These are phyloP conservation scores for Scrobipalpa atriplicella DNA, from an alignment of 2,888 invertebrate genomes.

Conservation along the genomic window DNA sequence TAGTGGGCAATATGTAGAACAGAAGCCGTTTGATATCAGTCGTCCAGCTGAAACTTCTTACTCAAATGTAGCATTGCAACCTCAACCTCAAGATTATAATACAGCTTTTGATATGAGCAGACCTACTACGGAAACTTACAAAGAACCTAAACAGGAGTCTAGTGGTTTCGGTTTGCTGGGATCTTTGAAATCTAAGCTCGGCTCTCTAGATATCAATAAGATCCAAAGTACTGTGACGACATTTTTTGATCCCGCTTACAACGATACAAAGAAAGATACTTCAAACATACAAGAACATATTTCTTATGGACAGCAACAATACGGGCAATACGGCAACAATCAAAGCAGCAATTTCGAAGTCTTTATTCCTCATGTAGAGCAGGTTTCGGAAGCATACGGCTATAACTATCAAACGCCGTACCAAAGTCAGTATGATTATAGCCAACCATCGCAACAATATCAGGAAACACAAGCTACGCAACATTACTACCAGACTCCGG, in stretches of 20 bases:
- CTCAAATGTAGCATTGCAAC: conserved; percentile 35
- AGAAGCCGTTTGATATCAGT: conserved; percentile 45
- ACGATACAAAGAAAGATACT: conserved; percentile 51
- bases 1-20: conserved; percentile 4
- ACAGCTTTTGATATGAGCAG: conserved; percentile 71
- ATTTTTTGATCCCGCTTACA: conserved; percentile 75
- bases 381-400: conserved; percentile 24
- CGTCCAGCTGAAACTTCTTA: conserved; percentile 38
- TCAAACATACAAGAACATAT: conserved; percentile 38
- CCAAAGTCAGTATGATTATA: conserved; percentile 34
- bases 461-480: conserved; percentile 35
- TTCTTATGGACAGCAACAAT: conserved; percentile 38
- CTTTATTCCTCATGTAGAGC: conserved; percentile 50
- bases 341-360: conserved; percentile 55
- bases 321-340: conserved; percentile 37
- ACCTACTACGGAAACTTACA: conserved; percentile 52
- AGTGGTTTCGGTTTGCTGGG: conserved; percentile 72
- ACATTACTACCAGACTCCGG: conserved; percentile 42
- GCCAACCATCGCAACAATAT: conserved; percentile 37
- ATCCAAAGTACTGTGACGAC: conserved; percentile 74
- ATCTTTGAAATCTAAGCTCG: conserved; percentile 74
- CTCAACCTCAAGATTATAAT: conserved; percentile 44
- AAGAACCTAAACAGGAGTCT: conserved; percentile 47
- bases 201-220: conserved; percentile 73
- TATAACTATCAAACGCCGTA: conserved; percentile 33